These are phyloP conservation scores for Acanthaster planci DNA, from an alignment of 35 echinoderm and acorn worm genomes.

Conservation along the genomic window DNA sequence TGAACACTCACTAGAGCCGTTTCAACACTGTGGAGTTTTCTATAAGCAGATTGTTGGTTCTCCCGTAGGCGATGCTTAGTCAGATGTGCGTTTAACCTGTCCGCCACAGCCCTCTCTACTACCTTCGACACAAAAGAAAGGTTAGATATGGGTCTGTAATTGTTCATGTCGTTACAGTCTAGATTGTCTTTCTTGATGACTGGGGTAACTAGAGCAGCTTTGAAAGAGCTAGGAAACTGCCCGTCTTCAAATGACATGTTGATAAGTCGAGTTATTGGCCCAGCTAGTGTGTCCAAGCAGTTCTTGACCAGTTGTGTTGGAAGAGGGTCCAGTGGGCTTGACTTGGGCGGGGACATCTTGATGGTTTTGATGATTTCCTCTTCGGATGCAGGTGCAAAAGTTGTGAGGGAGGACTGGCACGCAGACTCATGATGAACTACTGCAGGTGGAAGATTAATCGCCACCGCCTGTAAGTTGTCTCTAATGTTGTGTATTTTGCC, in stretches of 20 bases:
- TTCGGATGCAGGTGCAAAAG: conserved; percentile 11
- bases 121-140: conserved; percentile 49
- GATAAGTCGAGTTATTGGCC: conserved; percentile 35
- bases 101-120: conserved; percentile 30
- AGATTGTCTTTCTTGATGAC: conserved; percentile 41
- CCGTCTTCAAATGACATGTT: conserved; percentile 39
- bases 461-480: no score
- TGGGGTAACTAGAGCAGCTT: conserved; percentile 30
- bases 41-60: conserved; percentile 44
- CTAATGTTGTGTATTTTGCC: no score
- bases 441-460: no score
- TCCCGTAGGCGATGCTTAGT: not conserved
- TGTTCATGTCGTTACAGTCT: conserved; percentile 21
- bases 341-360: conserved; percentile 23
- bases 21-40: conserved; percentile 43
- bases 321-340: conserved; percentile 41
- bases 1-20: conserved; percentile 32
- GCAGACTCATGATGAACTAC: no score
- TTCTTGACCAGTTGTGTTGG: conserved; percentile 32
- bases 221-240: conserved; percentile 17
- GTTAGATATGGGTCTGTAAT: conserved; percentile 54
- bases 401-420: not conserved
- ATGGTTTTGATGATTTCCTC: conserved; percentile 1
- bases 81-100: conserved; percentile 11
- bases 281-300: conserved; percentile 14